These are phyloP conservation scores for Hycleus cichorii DNA, from an alignment of 1,140 invertebrate species.

Conservation along the genomic window DNA sequence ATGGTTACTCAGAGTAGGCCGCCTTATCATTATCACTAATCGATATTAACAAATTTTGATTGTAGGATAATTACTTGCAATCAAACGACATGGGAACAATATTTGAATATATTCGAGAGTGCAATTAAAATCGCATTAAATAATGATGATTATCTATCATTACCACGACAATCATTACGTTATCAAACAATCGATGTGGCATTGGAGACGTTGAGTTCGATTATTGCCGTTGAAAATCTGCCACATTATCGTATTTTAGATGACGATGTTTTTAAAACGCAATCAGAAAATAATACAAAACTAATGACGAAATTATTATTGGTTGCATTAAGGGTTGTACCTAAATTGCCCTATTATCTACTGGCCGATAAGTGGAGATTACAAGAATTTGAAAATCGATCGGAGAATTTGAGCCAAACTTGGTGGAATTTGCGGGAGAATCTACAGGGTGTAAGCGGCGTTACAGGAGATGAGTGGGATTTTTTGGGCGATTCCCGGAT, in stretches of 20 bases:
- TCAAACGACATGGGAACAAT: conserved; percentile 39
- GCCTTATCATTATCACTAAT: not conserved
- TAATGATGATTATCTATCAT: conserved; percentile 22
- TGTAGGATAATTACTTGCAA: not conserved
- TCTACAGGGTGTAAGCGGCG: conserved; percentile 41
- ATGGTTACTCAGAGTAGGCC: conserved; percentile 24
- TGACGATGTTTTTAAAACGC: not conserved
- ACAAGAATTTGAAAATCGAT: conserved; percentile 44
- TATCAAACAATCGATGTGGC: conserved; percentile 45
- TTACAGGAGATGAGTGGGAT: conserved; percentile 41
- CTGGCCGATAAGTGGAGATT: conserved; percentile 53
- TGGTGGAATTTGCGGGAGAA: conserved; percentile 39
- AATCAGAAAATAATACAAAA: conserved; percentile 3
- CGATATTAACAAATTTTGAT: not conserved
- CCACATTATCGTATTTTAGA: conserved; percentile 18
- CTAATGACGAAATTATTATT: conserved; percentile 43
- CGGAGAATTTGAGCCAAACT: conserved; percentile 33
- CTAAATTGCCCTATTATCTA: conserved; percentile 52
- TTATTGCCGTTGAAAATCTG: conserved; percentile 41
- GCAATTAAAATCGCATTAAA: conserved; percentile 38
- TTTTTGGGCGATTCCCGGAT: conserved; percentile 50
- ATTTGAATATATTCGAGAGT: conserved; percentile 50
- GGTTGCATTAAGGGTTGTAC: conserved; percentile 46
- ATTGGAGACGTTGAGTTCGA: conserved; percentile 41
- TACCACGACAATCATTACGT: conserved; percentile 17